Evolutionary conservation across 2,113 vertebrate genomes (phyloP).

Genomic region (Ciconia boyciana): DNA sequence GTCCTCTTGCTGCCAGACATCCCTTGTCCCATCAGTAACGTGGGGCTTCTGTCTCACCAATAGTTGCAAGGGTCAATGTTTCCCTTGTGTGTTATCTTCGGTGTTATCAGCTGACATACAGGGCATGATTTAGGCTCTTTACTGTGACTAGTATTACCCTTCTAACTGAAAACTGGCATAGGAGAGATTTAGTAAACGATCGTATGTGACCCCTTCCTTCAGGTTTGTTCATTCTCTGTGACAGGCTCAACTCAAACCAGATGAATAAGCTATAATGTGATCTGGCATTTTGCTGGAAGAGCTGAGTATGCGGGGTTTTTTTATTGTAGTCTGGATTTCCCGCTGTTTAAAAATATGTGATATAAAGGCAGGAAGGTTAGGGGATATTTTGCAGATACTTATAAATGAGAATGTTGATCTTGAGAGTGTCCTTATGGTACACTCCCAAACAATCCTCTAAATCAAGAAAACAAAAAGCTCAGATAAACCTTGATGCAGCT

Average conservation of each 20-base stretch:
- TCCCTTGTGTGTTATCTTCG: background rate
- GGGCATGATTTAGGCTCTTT: background rate
- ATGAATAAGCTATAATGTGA: accelerated
- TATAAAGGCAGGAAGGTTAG: background rate
- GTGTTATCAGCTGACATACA: background rate
- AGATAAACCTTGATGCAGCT: background rate
- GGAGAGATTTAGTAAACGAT: background rate
- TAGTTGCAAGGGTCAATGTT: background rate
- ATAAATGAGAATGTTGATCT: background rate
- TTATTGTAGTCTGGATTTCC: background rate
- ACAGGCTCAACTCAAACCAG: background rate
- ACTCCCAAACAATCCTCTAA: background rate
- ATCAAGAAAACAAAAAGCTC: background rate
- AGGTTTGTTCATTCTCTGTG: background rate
- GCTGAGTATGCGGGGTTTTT: background rate
- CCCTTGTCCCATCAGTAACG: background rate
- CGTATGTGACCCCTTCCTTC: background rate
- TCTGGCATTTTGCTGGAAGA: background rate
- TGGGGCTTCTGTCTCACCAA: background rate
- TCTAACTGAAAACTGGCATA: background rate
- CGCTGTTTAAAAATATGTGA: background rate
- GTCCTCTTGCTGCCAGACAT: background rate
- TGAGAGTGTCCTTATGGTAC: background rate
- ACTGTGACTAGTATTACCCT: background rate
- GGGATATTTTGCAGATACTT: background rate